phyloP scores from a whole-genome alignment of 2,888 invertebrate species.

The Idaea aversata region DNA sequence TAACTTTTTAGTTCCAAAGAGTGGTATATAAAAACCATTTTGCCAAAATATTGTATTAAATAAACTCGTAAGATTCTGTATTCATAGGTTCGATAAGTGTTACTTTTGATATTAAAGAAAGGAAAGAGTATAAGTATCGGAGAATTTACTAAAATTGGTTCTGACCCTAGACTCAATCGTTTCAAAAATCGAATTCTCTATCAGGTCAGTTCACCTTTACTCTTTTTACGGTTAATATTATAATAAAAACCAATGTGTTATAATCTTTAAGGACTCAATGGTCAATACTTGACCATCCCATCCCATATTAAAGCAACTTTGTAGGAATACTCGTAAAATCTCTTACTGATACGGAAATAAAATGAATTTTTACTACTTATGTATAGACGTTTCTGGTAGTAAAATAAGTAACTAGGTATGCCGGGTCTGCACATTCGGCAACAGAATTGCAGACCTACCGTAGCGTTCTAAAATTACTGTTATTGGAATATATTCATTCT shows the following conservation, averaged over 20 bases:
- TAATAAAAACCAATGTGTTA: neutral
- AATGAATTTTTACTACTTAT: constrained; percentile 30
- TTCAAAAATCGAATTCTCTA: neutral
- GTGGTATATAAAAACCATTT: too few species aligned
- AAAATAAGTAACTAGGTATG: neutral
- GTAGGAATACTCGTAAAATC: neutral
- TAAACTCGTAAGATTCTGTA: neutral
- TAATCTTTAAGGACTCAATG: neutral
- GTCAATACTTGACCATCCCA: neutral
- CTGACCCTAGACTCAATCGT: neutral
- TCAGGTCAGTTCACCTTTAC: neutral
- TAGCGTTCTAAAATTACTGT: too few species aligned
- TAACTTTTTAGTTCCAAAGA: too few species aligned
- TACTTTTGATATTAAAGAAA: neutral
- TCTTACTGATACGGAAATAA: constrained; percentile 16
- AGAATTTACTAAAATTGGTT: neutral
- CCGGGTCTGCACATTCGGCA: neutral
- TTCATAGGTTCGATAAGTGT: neutral
- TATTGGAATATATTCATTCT: too few species aligned
- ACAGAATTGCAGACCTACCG: too few species aligned
- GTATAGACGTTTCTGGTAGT: neutral
- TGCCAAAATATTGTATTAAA: neutral
- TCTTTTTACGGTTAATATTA: neutral
- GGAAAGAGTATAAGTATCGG: constrained; percentile 17
- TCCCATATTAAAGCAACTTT: constrained; percentile 1